These are phyloP conservation scores for Drosophila silvestris DNA, from an alignment of 2,888 invertebrate genomes.

Conservation along the genomic window DNA sequence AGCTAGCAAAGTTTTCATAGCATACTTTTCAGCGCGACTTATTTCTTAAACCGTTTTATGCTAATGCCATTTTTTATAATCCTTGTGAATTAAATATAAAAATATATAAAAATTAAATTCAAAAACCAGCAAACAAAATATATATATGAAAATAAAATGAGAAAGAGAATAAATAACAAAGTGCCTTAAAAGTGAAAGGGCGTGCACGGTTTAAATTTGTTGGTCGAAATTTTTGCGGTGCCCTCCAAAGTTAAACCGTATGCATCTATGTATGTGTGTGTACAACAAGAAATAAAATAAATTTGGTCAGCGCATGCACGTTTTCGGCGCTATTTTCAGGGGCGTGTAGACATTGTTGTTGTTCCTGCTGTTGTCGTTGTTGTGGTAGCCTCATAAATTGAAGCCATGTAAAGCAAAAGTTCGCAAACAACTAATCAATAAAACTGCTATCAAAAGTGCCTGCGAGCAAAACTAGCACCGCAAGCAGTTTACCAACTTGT, in stretches of 20 bases:
- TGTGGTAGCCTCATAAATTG: slow-evolving; percentile 66
- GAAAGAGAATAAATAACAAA: slow-evolving; percentile 54
- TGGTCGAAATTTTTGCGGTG: slow-evolving; percentile 65
- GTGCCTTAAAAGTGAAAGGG: slow-evolving; percentile 53
- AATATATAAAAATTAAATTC: slow-evolving; percentile 45
- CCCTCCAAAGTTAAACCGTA: slow-evolving; percentile 52
- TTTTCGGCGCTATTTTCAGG: slow-evolving; percentile 69
- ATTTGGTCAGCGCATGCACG: slow-evolving; percentile 69
- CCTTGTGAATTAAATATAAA: slow-evolving; percentile 45
- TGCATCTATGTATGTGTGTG: slow-evolving; percentile 15
- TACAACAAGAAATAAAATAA: slow-evolving; percentile 43
- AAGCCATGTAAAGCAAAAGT: slow-evolving; percentile 56
- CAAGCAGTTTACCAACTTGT: slow-evolving; percentile 46
- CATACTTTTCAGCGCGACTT: slow-evolving; percentile 53
- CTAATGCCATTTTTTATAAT: slow-evolving; percentile 42
- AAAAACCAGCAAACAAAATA: slow-evolving; percentile 27
- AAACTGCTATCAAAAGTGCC: slow-evolving; percentile 68
- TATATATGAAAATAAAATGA: slow-evolving; percentile 27
- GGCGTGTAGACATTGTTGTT: slow-evolving; percentile 41
- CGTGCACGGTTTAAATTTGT: slow-evolving; percentile 58
- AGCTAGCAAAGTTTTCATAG: slow-evolving; percentile 37
- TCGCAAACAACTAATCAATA: slow-evolving; percentile 74
- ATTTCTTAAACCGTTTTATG: slow-evolving; percentile 59
- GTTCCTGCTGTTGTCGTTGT: slow-evolving; percentile 33
- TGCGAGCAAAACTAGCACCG: slow-evolving; percentile 58